Percentiles rank a stretch among this genome's conserved stretches.
Conservation (phyloP, 2,797 vertebrate genomes). For the Alauda arvensis region DNA sequence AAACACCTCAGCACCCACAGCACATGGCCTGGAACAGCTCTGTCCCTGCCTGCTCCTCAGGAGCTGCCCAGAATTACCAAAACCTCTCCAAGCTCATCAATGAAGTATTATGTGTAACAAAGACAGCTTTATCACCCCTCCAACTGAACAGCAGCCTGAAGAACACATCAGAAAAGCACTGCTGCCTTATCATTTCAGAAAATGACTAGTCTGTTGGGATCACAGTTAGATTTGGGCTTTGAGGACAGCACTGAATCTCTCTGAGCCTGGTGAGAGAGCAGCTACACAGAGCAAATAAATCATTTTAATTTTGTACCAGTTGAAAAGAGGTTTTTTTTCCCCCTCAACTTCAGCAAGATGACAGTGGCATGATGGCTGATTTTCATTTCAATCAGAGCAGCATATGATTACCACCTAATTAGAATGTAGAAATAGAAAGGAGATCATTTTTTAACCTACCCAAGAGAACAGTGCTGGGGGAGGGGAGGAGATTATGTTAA, state of each 20-base stretch:
- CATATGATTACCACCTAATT: conserved; percentile 55
- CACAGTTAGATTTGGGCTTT: conserved; percentile 62
- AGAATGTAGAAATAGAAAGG: conserved; percentile 57
- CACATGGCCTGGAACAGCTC: background rate
- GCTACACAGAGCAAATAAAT: conserved; percentile 54
- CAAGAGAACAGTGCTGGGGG: conserved; percentile 33
- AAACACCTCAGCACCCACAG: background rate
- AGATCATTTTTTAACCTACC: conserved; percentile 42
- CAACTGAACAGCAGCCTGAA: conserved; percentile 56
- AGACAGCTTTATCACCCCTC: conserved; percentile 61
- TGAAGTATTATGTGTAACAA: background rate
- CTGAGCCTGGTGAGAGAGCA: conserved; percentile 54
- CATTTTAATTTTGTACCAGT: conserved; percentile 69
- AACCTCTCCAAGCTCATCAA: conserved; percentile 7
- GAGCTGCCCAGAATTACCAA: background rate
- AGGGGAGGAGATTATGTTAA: conserved; percentile 52
- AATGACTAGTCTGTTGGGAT: conserved; percentile 74
- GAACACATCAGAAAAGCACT: conserved; percentile 34
- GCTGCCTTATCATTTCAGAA: conserved; percentile 74
- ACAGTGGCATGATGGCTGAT: conserved; percentile 56
- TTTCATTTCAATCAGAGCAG: conserved; percentile 65
- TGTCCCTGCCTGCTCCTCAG: background rate
- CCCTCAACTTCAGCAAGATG: conserved; percentile 52
- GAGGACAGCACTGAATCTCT: conserved; percentile 53
- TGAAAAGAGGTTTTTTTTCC: conserved; percentile 51